Conservation (phyloP, 2,888 invertebrate genomes). For the Rhodophaea formosa region DNA sequence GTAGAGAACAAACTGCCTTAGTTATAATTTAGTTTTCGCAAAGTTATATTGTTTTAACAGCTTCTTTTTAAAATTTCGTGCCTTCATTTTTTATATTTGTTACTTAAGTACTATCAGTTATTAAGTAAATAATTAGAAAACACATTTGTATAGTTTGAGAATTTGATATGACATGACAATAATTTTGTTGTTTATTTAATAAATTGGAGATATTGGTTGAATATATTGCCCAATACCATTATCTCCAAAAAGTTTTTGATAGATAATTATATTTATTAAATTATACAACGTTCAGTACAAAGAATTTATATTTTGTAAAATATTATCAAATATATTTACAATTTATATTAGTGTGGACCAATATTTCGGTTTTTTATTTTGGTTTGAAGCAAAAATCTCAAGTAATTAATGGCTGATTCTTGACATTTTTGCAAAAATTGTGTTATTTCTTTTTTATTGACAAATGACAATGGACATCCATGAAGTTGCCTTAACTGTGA, state of each 20-base stretch:
- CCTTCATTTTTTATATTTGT: conserved; percentile 6
- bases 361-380: conserved; percentile 32
- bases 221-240: conserved; percentile 46
- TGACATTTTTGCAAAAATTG: conserved; percentile 67
- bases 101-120: not conserved
- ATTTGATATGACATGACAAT: conserved; percentile 35
- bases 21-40: conserved; percentile 28
- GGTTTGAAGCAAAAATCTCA: conserved; percentile 65
- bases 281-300: conserved; percentile 37
- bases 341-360: conserved; percentile 44
- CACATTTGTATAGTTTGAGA: conserved; percentile 23
- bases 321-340: conserved; percentile 35
- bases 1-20: conserved; percentile 38
- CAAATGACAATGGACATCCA: conserved; percentile 39
- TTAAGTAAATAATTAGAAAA: not conserved
- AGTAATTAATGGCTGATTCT: conserved; percentile 71
- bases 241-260: conserved; percentile 31
- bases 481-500: conserved; percentile 63
- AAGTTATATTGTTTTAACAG: conserved; percentile 21
- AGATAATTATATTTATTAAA: conserved; percentile 32
- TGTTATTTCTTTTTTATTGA: conserved; percentile 25
- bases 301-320: conserved; percentile 26
- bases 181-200: conserved; percentile 30
- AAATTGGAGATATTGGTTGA: conserved; percentile 43
- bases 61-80: conserved; percentile 1